phyloP scores from a whole-genome alignment of 2,888 invertebrate genomes.

The Archips crataeganus region DNA sequence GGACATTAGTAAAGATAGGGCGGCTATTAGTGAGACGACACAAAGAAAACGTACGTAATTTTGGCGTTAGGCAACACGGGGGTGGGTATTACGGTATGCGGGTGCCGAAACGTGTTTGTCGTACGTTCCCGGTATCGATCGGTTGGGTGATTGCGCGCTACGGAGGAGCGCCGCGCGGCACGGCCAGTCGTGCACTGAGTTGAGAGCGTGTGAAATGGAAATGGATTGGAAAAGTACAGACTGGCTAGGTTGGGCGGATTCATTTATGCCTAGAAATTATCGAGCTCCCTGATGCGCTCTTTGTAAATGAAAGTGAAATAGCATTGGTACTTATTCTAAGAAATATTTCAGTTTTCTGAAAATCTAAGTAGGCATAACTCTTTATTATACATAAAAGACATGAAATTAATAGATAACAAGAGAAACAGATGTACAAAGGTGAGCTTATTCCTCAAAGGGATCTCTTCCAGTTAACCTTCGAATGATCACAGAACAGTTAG shows the following conservation, averaged over 20 bases:
- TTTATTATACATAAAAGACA: too few species aligned
- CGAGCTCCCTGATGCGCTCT: not conserved
- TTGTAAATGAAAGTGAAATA: not conserved
- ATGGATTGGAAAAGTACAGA: slow-evolving; percentile 55
- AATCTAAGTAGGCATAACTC: too few species aligned
- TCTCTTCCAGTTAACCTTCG: too few species aligned
- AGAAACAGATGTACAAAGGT: too few species aligned
- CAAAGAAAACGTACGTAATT: slow-evolving; percentile 61
- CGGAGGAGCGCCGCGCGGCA: slow-evolving; percentile 64
- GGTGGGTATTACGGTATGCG: slow-evolving; percentile 40
- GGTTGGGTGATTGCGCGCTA: slow-evolving; percentile 29
- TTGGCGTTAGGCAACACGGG: slow-evolving; percentile 52
- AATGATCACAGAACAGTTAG: too few species aligned
- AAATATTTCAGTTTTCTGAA: too few species aligned
- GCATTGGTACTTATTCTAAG: too few species aligned
- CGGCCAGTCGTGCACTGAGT: slow-evolving; percentile 73
- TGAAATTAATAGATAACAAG: too few species aligned
- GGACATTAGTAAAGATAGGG: slow-evolving; percentile 19
- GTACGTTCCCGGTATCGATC: slow-evolving; percentile 49
- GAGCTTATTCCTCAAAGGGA: too few species aligned
- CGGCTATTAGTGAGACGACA: slow-evolving; percentile 13
- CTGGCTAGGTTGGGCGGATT: not conserved
- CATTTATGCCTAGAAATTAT: not conserved
- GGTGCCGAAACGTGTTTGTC: slow-evolving; percentile 30
- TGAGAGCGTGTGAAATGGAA: slow-evolving; percentile 51